Conservation (phyloP, 2,797 vertebrate genomes). For the Tarsius wallacei region DNA sequence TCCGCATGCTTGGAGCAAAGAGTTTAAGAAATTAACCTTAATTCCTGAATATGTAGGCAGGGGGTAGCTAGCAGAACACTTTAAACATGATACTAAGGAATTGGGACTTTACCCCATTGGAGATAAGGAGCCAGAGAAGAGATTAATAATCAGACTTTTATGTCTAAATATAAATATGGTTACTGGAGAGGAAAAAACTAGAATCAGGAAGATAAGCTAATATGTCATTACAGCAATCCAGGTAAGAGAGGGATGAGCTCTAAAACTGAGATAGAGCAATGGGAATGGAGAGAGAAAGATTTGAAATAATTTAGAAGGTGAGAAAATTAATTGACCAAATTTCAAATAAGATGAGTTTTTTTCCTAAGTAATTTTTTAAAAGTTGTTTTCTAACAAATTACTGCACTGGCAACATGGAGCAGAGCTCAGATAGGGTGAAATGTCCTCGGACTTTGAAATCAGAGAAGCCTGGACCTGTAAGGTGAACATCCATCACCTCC, state of each 20-base stretch:
- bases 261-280: neutral
- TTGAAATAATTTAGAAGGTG: neutral
- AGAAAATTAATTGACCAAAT: neutral
- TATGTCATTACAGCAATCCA: neutral
- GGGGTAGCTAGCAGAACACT: neutral
- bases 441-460: slow-evolving; percentile 5
- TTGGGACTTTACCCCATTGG: neutral
- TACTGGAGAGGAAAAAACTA: neutral
- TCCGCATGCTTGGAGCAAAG: neutral
- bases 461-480: neutral
- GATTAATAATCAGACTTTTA: neutral
- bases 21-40: neutral
- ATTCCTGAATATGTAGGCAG: neutral
- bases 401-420: neutral
- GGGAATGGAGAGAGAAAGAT: neutral
- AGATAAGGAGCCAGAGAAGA: neutral
- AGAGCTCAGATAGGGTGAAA: neutral
- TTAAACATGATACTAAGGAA: neutral
- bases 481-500: neutral
- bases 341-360: neutral
- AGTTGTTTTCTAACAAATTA: neutral
- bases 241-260: neutral
- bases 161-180: neutral
- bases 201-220: neutral
- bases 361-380: neutral